Percentiles rank a stretch among this genome's conserved stretches.
phyloP scores from a whole-genome alignment of 2,888 invertebrate genomes.

The Stenodera caucasica region DNA sequence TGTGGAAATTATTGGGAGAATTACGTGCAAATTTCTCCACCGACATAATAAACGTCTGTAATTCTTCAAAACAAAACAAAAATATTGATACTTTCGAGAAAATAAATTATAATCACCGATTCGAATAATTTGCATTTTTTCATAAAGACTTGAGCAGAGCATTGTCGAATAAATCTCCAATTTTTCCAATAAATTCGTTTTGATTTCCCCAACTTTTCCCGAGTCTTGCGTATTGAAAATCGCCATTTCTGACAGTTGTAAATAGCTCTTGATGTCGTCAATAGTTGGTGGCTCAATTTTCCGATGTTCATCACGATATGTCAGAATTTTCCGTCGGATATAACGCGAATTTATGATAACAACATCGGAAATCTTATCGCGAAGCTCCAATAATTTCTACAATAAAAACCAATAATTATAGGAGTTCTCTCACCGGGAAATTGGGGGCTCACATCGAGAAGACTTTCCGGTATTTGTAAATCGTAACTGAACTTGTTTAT shows the following conservation, averaged over 20 bases:
- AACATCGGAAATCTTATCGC: constrained; percentile 16
- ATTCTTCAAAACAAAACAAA: constrained; percentile 16
- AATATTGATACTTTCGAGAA: not conserved
- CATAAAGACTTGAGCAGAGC: constrained; percentile 14
- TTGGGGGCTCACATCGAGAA: constrained; percentile 12
- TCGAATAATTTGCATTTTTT: constrained; percentile 10
- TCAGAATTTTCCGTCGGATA: constrained; percentile 8
- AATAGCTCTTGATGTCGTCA: constrained; percentile 16
- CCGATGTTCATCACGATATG: not conserved
- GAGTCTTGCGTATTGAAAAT: constrained; percentile 17
- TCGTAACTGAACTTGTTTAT: constrained; percentile 17
- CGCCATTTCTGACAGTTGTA: constrained; percentile 23
- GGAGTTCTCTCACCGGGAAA: not conserved
- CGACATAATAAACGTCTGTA: constrained; percentile 20
- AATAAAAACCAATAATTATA: not conserved
- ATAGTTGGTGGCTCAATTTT: not conserved
- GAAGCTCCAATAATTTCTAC: constrained; percentile 19
- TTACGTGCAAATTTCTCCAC: constrained; percentile 21
- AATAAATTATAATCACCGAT: constrained; percentile 7
- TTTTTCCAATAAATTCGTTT: constrained; percentile 17
- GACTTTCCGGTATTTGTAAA: constrained; percentile 18
- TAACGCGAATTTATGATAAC: constrained; percentile 2
- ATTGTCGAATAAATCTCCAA: constrained; percentile 18
- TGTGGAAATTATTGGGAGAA: constrained; percentile 15
- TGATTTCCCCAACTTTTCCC: constrained; percentile 11